Evolutionary conservation across 37 sponge, comb jelly and placozoan genomes (phyloP), one percentile per base, ranked within the genome.

Genomic region (Tethya wilhelma): DNA sequence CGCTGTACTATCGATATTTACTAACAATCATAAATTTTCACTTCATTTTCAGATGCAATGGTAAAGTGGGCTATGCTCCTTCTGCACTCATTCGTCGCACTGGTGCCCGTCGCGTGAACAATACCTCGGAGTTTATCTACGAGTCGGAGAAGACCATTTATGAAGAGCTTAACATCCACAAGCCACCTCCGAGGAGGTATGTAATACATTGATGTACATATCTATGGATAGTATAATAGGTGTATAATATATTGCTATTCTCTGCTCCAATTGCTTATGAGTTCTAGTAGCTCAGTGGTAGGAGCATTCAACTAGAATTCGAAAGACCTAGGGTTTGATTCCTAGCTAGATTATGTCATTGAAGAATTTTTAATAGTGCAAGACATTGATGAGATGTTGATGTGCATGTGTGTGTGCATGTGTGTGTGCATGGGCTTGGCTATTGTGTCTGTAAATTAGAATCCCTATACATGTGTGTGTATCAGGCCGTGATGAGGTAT

Each of bases 111-210:
- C 8, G 6, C 28, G n/a, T 30, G 9, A 4, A 25, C 41, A 25
- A 38, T 6, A 20, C 29, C 44, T 33, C 59, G 1, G 64, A 80
- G 28, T 25, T 20, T n/a, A 72, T 78, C 33, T 86, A 72, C 34
- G 87, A 86, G 74, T 79, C 87, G 2, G 81, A 74, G 37, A 81
- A 80, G 49, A n/a, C 60, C 12, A 80, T 87, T 43, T 87, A 87
- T 56, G 88, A 87, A 44, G 88, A 71, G 31, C 76, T 87, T 22
- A 80, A 87, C 44, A 75, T 87, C 43, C 88, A 87, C 37, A 53
- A 44, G 19, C 81, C 81, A 17, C 88, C 88, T n/a, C 88, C 88
- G 49, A 75, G 88, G 70, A 80, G 82, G 88, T 87, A 63, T 19
- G 67, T 29, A 67, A 9, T 4, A 71, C 26, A 36, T n/a, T n/a